Evolutionary conservation across 2,888 invertebrate genomes (phyloP).

Genomic region (Drosophila putrida): DNA sequence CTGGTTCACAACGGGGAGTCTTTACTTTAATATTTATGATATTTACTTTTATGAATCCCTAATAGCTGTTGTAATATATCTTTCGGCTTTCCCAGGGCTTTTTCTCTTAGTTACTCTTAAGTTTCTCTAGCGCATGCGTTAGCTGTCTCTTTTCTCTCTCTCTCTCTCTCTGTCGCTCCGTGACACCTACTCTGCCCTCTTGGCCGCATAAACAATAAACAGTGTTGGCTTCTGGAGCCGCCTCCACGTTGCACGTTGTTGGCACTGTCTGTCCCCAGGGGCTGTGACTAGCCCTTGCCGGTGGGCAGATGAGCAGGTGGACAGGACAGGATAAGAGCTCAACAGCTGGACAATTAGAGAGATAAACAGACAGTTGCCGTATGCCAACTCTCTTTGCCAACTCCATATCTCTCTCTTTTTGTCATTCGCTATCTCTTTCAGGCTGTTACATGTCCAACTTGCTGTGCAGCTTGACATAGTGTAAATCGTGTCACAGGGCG

Average conservation of each 20-base stretch:
- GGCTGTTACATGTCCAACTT: background rate
- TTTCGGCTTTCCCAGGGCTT: constrained; percentile 1
- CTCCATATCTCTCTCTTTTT: background rate
- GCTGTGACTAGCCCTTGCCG: constrained; percentile 67
- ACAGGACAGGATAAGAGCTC: constrained; percentile 38
- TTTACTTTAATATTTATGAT: constrained; percentile 1
- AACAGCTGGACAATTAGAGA: constrained; percentile 55
- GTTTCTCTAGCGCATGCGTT: constrained; percentile 26
- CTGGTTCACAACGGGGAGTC: no score
- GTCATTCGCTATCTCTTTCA: background rate
- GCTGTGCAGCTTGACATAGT: constrained; percentile 52
- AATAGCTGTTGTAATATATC: background rate
- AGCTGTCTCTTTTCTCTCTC: background rate
- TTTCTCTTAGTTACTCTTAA: constrained; percentile 23
- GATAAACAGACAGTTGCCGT: constrained; percentile 41
- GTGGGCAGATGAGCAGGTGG: constrained; percentile 41
- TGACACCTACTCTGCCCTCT: constrained; percentile 4
- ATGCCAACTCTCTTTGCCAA: constrained; percentile 10
- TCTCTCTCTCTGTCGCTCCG: background rate
- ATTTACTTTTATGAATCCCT: constrained; percentile 17
- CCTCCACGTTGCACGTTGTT: constrained; percentile 55
- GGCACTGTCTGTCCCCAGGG: constrained; percentile 53
- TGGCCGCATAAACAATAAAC: constrained; percentile 54
- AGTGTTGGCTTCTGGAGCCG: constrained; percentile 23
- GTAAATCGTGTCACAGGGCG: constrained; percentile 57